Evolutionary conservation across 2,888 invertebrate genomes (phyloP).

Genomic region (Orthosia cruda): DNA sequence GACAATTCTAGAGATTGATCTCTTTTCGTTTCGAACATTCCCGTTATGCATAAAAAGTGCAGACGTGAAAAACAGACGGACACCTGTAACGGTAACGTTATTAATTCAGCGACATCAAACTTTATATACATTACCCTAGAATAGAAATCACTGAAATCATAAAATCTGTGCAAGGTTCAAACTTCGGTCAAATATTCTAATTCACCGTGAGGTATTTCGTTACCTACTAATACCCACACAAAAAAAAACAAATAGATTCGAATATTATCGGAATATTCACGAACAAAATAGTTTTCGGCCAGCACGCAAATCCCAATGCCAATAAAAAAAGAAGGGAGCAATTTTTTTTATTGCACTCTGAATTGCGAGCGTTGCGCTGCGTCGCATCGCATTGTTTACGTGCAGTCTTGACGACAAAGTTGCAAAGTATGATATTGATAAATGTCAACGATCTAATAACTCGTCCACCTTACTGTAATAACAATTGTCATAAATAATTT

Average conservation of each 20-base stretch:
- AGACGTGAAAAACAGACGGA: background rate
- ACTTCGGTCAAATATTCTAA: conserved; percentile 9
- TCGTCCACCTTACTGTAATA: conserved; percentile 26
- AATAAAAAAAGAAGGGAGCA: conserved; percentile 22
- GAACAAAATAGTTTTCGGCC: conserved; percentile 4
- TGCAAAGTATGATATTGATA: conserved; percentile 40
- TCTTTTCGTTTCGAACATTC: background rate
- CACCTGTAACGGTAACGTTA: background rate
- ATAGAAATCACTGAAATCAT: conserved; percentile 11
- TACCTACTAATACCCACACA: background rate
- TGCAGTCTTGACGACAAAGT: conserved; percentile 13
- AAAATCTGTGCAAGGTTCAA: background rate
- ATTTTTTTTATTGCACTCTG: background rate
- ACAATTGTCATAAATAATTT: conserved; percentile 23
- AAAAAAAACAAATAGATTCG: background rate
- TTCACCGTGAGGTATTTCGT: conserved; percentile 1
- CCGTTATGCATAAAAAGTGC: conserved; percentile 26
- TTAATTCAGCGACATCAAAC: conserved; percentile 24
- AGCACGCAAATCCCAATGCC: conserved; percentile 13
- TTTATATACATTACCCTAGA: conserved; percentile 6
- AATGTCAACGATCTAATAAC: conserved; percentile 46
- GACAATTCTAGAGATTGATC: conserved; percentile 9
- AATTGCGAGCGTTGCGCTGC: background rate
- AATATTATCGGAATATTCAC: conserved; percentile 12
- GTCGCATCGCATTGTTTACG: conserved; percentile 50